Evolutionary conservation across 1,140 invertebrate species (phyloP).

Genomic region (Zelostemma sp.): DNA sequence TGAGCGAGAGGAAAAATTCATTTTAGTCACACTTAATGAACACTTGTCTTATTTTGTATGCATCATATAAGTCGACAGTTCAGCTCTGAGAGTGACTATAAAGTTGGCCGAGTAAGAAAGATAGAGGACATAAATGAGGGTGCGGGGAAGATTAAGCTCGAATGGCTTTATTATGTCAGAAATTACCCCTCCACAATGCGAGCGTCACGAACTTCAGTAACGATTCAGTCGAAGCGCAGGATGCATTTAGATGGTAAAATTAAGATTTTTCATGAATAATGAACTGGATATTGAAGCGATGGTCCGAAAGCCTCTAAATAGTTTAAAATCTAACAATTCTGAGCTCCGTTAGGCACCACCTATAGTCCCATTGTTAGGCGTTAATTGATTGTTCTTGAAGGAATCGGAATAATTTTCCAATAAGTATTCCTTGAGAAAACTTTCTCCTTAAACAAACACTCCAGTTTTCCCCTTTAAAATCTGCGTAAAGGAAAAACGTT

Average conservation of each 20-base stretch:
- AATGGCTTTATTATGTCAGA: conserved; percentile 61
- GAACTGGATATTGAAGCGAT: conserved; percentile 21
- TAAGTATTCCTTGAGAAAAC: too few species aligned
- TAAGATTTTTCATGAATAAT: conserved; percentile 54
- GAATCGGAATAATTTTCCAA: too few species aligned
- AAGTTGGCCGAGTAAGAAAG: conserved; percentile 37
- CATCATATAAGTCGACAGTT: conserved; percentile 14
- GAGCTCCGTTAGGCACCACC: too few species aligned
- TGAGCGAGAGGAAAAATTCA: too few species aligned
- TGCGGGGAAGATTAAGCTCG: conserved; percentile 49
- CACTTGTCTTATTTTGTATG: conserved; percentile 7
- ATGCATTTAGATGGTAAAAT: conserved; percentile 63
- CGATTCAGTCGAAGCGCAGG: conserved; percentile 48
- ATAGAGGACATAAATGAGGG: conserved; percentile 27
- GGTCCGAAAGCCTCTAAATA: conserved; percentile 20
- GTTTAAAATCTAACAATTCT: neutral
- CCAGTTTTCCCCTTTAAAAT: too few species aligned
- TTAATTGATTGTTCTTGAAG: too few species aligned
- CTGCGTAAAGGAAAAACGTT: too few species aligned
- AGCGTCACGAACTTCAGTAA: conserved; percentile 47
- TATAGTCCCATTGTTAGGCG: too few species aligned
- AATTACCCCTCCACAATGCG: conserved; percentile 42
- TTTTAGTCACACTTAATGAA: conserved; percentile 2
- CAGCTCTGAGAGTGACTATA: conserved; percentile 31
- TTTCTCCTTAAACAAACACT: too few species aligned